Conservation (phyloP, 2,113 vertebrate species). For the Oryzias woworae region DNA sequence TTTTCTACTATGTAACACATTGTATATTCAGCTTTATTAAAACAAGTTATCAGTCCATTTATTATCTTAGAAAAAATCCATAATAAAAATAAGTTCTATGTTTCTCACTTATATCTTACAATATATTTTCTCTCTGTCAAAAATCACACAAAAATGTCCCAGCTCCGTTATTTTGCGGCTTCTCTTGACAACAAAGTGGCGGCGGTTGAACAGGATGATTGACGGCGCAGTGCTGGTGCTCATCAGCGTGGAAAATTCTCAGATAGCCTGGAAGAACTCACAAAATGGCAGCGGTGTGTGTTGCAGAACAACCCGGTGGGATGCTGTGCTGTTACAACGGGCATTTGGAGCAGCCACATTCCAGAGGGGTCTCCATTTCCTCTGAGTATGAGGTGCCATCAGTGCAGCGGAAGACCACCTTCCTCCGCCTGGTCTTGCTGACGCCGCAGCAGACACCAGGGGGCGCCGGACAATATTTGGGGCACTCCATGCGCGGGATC, state of each 20-base stretch:
- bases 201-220: slow-evolving; percentile 45
- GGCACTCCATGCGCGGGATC: slow-evolving; percentile 86
- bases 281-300: slow-evolving; percentile 54
- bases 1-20: slow-evolving; percentile 89
- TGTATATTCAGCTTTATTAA: slow-evolving; percentile 80
- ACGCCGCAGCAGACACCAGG: slow-evolving; percentile 86
- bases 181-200: slow-evolving; percentile 48
- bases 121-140: slow-evolving; percentile 93
- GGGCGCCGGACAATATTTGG: slow-evolving; percentile 76
- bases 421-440: slow-evolving; percentile 87
- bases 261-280: slow-evolving; percentile 47
- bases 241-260: slow-evolving; percentile 29
- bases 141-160: slow-evolving; percentile 72
- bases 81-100: slow-evolving; percentile 99
- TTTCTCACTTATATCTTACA: slow-evolving; percentile 93
- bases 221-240: slow-evolving; percentile 47
- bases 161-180: slow-evolving; percentile 42
- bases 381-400: slow-evolving; percentile 91
- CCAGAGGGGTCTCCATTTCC: slow-evolving; percentile 89
- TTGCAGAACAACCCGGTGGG: slow-evolving; percentile 23
- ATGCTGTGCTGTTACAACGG: slow-evolving; percentile 73
- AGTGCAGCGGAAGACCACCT: slow-evolving; percentile 90
- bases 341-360: slow-evolving; percentile 91
- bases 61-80: slow-evolving; percentile 90
- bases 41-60: slow-evolving; percentile 74